Evolutionary conservation across 2,797 vertebrate species (phyloP), one percentile per base, ranked within the genome.

Genomic region (Falco naumanni): DNA sequence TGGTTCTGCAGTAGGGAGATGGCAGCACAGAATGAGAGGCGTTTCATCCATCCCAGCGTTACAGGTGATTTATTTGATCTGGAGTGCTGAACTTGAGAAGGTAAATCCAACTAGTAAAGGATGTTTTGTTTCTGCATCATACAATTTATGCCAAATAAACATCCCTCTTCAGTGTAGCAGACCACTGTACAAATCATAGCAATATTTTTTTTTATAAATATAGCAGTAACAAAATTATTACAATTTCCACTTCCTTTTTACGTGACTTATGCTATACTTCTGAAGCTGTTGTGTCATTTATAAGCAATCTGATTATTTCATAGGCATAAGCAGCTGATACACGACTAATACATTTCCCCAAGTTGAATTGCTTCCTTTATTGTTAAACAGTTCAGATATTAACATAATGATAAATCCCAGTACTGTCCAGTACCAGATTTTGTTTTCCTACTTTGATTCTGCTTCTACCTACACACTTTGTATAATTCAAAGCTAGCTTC

Each of bases 401-500:
- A 87, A 77, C 7, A 2, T 75, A 83, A 29, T 70, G 71, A 89
- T 61, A 69, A 90, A 90, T 81, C 47, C 34, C 0, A 0, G 26
- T 61, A 20, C 54, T 79, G 41, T 43, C 41, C 41, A 43, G 45
- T 74, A 69, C 61, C 50, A 83, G 74, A 78, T 94, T 93, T 80
- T 82, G 43, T 84, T 96, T 94, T 91, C 43, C 51, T 86, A 6
- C 76, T 81, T 94, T 48, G 56, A 84, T 89, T 84, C 50, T 74
- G 72, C 57, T 90, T 91, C 56, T 48, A 91, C 68, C 82, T 90
- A 29, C 45, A 53, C 5, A 4, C 50, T 89, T 77, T 43, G 51
- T 94, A 85, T 91, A 59, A 77, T 89, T 80, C 57, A 61, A 96
- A 92, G 72, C 17, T 29, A 92, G 86, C 57, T 85, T 92, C 92